These are phyloP conservation scores for Mizuhopecten yessoensis DNA, from an alignment of 1,140 invertebrate species.

Conservation along the genomic window DNA sequence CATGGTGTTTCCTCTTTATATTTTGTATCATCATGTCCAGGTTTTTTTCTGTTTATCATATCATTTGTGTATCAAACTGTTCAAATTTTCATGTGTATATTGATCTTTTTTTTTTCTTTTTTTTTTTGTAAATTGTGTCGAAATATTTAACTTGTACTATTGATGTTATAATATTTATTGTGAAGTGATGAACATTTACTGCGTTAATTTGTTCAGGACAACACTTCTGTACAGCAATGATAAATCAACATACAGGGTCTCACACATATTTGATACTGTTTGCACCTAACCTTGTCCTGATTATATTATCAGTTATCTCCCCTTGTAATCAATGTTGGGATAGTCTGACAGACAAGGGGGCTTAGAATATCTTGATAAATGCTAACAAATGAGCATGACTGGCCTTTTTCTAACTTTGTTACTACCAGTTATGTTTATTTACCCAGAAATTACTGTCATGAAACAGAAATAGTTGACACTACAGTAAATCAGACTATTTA, in stretches of 20 bases:
- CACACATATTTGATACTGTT: no score
- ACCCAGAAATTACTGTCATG: neutral
- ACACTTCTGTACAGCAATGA: no score
- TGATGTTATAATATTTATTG: constrained; percentile 15
- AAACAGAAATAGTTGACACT: no score
- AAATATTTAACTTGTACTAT: neutral
- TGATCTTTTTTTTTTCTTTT: neutral
- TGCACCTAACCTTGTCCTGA: no score
- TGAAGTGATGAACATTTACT: neutral
- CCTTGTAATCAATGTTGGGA: neutral
- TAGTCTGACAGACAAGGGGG: neutral
- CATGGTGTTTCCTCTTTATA: neutral
- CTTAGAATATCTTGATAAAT: neutral
- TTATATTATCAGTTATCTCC: neutral
- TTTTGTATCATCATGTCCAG: no score
- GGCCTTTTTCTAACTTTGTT: neutral
- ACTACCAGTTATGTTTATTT: no score
- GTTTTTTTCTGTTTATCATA: neutral
- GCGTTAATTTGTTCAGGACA: no score
- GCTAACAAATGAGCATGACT: neutral
- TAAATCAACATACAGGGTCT: no score
- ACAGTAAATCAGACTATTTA: no score
- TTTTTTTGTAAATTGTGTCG: neutral
- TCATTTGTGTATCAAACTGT: neutral
- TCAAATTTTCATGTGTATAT: no score